phyloP scores from a whole-genome alignment of 2,113 vertebrate species.

The Pseudopipra pipra region DNA sequence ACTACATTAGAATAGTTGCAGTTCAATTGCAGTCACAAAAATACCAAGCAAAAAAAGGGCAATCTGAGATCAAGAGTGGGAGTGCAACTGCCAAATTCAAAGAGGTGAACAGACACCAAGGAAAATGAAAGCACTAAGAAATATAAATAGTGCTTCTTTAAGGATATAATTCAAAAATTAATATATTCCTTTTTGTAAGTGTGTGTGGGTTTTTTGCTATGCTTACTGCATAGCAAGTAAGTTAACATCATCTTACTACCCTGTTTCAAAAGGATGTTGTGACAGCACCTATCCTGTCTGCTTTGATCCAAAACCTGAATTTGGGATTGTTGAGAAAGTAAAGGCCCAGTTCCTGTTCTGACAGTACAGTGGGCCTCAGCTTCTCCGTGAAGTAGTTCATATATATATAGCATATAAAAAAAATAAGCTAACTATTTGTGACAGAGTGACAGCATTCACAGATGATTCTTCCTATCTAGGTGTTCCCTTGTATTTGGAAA shows the following conservation, averaged over 20 bases:
- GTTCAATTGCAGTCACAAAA: conserved; percentile 8
- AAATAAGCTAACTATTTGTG: background rate
- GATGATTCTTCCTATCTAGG: background rate
- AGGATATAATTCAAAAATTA: background rate
- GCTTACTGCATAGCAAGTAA: background rate
- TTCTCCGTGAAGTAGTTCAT: background rate
- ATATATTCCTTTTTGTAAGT: background rate
- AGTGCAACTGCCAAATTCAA: background rate
- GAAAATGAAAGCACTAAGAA: background rate
- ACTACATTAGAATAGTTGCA: background rate
- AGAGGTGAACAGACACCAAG: background rate
- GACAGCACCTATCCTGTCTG: background rate
- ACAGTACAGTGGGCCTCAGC: background rate
- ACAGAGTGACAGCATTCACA: background rate
- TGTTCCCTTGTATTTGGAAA: background rate
- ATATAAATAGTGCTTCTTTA: background rate
- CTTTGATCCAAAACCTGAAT: background rate
- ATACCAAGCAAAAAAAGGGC: background rate
- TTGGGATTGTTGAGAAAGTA: background rate
- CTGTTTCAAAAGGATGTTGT: background rate
- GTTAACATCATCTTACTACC: background rate
- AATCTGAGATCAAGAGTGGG: background rate
- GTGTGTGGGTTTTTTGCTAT: background rate
- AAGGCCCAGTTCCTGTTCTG: background rate
- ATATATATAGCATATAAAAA: background rate